Percentiles rank a stretch among this genome's conserved stretches.
These are phyloP conservation scores for Sander vitreus DNA, from an alignment of 2,113 vertebrate genomes.

Conservation along the genomic window DNA sequence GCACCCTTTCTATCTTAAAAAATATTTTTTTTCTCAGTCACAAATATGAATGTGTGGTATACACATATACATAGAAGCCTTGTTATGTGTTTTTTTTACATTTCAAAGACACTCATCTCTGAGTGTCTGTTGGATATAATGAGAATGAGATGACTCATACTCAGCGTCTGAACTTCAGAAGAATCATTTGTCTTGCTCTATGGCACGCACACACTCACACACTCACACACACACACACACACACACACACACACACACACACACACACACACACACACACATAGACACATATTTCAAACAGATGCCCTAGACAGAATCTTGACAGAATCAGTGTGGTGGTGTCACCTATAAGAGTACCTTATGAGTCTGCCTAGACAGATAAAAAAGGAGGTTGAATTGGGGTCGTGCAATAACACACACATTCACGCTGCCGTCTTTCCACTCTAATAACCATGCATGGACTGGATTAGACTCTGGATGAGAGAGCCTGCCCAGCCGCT, in stretches of 20 bases:
- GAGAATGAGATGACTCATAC: slow-evolving; percentile 7
- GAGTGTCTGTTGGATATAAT: slow-evolving; percentile 36
- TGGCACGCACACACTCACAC: not conserved
- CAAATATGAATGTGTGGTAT: slow-evolving; percentile 30
- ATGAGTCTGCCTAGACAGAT: slow-evolving; percentile 57
- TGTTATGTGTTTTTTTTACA: slow-evolving; percentile 34
- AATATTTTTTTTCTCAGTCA: slow-evolving; percentile 14
- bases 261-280: not conserved
- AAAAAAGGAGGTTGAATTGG: slow-evolving; percentile 42
- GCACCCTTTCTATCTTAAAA: slow-evolving; percentile 14
- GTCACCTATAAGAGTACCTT: slow-evolving; percentile 47
- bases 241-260: not conserved
- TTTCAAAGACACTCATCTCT: slow-evolving; percentile 38
- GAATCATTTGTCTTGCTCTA: slow-evolving; percentile 23
- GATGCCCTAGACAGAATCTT: slow-evolving; percentile 30
- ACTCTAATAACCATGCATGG: slow-evolving; percentile 73
- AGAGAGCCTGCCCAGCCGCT: slow-evolving; percentile 40
- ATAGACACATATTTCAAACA: slow-evolving; percentile 23
- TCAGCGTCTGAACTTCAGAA: slow-evolving; percentile 16
- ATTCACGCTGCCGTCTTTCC: slow-evolving; percentile 66
- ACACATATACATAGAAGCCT: not conserved
- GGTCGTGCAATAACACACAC: slow-evolving; percentile 49
- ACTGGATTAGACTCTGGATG: slow-evolving; percentile 63
- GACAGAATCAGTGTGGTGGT: slow-evolving; percentile 34
- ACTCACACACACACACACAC: not conserved